Conservation (phyloP, 2,888 invertebrate genomes). For the Ctenicera cuprea region DNA sequence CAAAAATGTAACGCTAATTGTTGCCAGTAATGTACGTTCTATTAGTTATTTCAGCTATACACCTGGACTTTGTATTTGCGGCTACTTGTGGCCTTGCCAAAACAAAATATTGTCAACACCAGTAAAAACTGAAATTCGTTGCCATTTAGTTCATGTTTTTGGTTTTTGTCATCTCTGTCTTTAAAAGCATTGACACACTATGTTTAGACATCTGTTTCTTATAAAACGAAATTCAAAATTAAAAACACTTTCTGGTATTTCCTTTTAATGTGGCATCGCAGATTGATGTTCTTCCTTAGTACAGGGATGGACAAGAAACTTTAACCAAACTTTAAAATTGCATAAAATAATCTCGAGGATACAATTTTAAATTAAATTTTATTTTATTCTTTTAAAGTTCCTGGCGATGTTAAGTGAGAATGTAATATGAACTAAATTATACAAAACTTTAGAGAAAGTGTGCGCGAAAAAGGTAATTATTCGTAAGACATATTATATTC, state of each 20-base stretch:
- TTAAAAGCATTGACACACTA: no score
- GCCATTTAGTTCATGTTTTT: no score
- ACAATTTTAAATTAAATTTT: conserved; percentile 49
- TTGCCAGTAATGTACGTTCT: no score
- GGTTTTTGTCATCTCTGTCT: no score
- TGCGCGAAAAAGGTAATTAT: conserved; percentile 38
- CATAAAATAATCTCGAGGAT: conserved; percentile 45
- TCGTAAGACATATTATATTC: conserved; percentile 41
- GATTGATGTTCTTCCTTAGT: not conserved
- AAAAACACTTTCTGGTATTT: conserved; percentile 56
- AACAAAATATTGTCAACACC: no score
- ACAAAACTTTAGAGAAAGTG: conserved; percentile 34
- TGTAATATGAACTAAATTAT: conserved; percentile 37
- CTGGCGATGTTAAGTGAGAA: conserved; percentile 44
- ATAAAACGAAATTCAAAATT: conserved; percentile 54
- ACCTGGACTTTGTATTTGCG: no score
- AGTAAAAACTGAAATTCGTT: no score
- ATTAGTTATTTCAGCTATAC: no score
- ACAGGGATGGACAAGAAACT: conserved; percentile 32
- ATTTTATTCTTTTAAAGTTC: conserved; percentile 42
- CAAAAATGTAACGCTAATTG: no score
- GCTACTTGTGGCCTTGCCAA: no score
- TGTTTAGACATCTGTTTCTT: conserved; percentile 55
- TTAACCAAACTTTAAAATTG: conserved; percentile 49
- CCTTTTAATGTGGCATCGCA: conserved; percentile 39